Base-by-base conservation (phyloP, 2,888 invertebrate genomes). In the Linyphia triangularis region DNA sequence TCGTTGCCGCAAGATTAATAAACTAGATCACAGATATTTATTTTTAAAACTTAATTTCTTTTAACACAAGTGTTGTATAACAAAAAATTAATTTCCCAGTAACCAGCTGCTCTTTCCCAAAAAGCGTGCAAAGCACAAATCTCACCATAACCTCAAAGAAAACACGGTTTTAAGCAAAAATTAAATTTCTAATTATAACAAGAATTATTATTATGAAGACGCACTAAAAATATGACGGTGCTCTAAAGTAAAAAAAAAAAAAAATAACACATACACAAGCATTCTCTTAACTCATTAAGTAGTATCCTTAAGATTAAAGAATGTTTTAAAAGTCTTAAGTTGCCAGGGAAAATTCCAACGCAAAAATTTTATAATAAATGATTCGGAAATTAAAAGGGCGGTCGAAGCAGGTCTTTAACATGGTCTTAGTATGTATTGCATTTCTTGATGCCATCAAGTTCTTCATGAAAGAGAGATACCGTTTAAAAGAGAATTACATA, bases 101-200 rank as follows among this genome's bases (percentile, higher is more conserved):
- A 40, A 69, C 24, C 37, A 37, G 69, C 22, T 69, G 69, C 22
- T 37, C 24, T 10, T 37, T 69, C 40, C 40, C 16, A 37, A 69
- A 22, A 40, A 13, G 24, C 19, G 37, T 37, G 40, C 19, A 37
- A 69, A 37, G 4, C 40, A 3, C 24, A 40, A 37, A 7, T 22
- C 22, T 33, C 5, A 10, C 7, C 33, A 40, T 69, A 51, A 5
- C 51, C 33, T 33, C 16, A 37, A 69, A 22, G 33, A 69, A 13
- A 16, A 24, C 26, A 26, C 26, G 4, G 26, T 13, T 0, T 22
- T 40, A 22, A 69, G 22, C 10, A 69, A 67, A 37, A 69, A 69
- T 37, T 19, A 69, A 69, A 37, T 37, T 69, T 37, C 40, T 40
- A 37, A 40, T 40, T 69, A 69, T n/a, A 67, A 19, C 69, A 40